A percentile compares a stretch with the other conserved stretches of the same genome.
These are phyloP conservation scores for Cephalotes varians DNA, from an alignment of 2,888 invertebrate genomes.

Conservation along the genomic window DNA sequence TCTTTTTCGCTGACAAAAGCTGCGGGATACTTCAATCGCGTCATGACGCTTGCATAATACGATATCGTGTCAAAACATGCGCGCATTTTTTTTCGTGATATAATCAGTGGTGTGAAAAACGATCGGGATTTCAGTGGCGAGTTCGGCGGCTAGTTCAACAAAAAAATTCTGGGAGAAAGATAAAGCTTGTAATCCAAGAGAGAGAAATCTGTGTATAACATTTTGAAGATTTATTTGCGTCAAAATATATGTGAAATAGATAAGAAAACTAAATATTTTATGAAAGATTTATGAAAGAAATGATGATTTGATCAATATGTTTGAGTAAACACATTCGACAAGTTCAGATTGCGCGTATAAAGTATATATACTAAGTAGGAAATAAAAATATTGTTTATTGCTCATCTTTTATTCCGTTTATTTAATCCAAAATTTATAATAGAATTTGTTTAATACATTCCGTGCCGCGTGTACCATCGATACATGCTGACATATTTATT, in stretches of 20 bases:
- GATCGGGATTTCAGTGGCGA: constrained; percentile 56
- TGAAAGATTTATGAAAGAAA: neutral
- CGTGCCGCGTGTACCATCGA: no score
- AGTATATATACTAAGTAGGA: neutral
- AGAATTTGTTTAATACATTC: neutral
- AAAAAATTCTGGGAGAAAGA: neutral
- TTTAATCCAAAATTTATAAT: neutral
- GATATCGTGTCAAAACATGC: constrained; percentile 64
- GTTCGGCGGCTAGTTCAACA: neutral
- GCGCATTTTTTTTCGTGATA: constrained; percentile 58
- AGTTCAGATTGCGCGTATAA: neutral
- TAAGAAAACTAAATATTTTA: constrained; percentile 5
- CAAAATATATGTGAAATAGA: neutral
- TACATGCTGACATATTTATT: no score
- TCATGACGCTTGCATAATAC: constrained; percentile 30
- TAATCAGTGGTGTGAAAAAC: constrained; percentile 58
- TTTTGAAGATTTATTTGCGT: neutral
- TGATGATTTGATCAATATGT: neutral
- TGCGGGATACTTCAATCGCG: neutral
- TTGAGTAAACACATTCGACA: constrained; percentile 5
- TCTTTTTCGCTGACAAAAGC: constrained; percentile 38
- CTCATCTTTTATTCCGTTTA: neutral
- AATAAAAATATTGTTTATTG: neutral
- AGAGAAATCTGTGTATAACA: neutral
- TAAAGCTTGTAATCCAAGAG: neutral